Conservation (phyloP, 2,888 invertebrate species). For the Sacculina carcini region DNA sequence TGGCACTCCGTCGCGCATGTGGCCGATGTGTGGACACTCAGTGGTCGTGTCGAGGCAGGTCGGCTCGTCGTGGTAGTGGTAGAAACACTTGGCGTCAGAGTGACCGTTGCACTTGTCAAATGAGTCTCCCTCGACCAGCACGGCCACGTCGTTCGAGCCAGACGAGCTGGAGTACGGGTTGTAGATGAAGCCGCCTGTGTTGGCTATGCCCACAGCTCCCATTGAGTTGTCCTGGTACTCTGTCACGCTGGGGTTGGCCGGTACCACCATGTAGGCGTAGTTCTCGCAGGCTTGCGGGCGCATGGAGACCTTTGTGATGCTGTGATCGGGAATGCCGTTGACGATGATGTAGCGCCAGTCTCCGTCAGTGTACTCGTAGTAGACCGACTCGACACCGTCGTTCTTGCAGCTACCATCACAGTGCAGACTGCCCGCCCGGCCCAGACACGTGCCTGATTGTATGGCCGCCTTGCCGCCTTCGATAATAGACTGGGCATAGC, state of each 20-base stretch:
- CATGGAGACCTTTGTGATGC: background rate
- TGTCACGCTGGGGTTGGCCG: background rate
- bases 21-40: background rate
- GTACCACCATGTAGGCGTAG: background rate
- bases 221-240: background rate
- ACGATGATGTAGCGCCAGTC: background rate
- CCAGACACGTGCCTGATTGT: no score
- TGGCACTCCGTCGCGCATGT: slow-evolving; percentile 3
- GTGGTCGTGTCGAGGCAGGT: background rate
- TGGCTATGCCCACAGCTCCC: background rate
- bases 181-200: background rate
- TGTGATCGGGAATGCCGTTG: background rate
- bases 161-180: background rate
- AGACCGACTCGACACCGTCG: background rate
- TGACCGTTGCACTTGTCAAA: slow-evolving; percentile 3
- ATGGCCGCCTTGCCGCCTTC: no score
- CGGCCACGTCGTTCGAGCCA: background rate
- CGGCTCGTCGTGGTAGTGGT: background rate
- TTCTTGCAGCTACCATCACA: no score
- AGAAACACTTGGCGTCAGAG: background rate
- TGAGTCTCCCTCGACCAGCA: background rate
- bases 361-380: background rate
- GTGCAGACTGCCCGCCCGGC: no score
- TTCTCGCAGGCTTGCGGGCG: background rate
- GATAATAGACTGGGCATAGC: no score